These are phyloP conservation scores for Tenthredo amoena DNA, from an alignment of 2,888 invertebrate species.

Conservation along the genomic window DNA sequence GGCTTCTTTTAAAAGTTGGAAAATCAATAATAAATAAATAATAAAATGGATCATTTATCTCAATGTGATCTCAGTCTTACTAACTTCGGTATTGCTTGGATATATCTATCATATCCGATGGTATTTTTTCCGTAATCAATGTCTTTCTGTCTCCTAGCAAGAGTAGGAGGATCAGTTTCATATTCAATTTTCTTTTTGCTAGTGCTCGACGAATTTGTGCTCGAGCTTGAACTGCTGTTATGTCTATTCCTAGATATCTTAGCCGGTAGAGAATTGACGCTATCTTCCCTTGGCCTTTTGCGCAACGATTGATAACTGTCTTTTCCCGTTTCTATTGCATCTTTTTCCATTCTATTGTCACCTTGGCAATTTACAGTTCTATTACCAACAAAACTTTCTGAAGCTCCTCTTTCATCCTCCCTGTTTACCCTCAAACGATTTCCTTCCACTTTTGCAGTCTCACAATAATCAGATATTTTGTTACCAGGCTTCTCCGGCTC, in stretches of 20 bases:
- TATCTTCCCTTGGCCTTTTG: slow-evolving; percentile 68
- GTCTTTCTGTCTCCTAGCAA: slow-evolving; percentile 93
- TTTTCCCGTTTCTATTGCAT: slow-evolving; percentile 54
- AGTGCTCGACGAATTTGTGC: slow-evolving; percentile 68
- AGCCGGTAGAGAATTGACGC: slow-evolving; percentile 58
- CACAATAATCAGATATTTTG: slow-evolving; percentile 46
- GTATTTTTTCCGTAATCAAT: slow-evolving; percentile 98
- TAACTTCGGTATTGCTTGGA: slow-evolving; percentile 85
- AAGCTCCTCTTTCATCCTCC: slow-evolving; percentile 40
- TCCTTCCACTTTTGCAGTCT: slow-evolving; percentile 42
- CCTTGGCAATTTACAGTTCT: slow-evolving; percentile 49
- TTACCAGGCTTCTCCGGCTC: slow-evolving; percentile 52
- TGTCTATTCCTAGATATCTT: slow-evolving; percentile 68
- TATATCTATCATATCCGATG: slow-evolving; percentile 90
- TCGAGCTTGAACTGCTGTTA: slow-evolving; percentile 72
- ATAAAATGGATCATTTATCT: background rate
- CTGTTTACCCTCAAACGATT: slow-evolving; percentile 55
- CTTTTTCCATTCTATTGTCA: slow-evolving; percentile 1
- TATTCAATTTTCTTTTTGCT: slow-evolving; percentile 73
- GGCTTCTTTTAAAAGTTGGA: background rate
- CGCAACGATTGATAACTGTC: slow-evolving; percentile 57
- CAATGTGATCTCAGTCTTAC: slow-evolving; percentile 63
- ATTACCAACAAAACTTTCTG: slow-evolving; percentile 7
- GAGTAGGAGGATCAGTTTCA: slow-evolving; percentile 86
- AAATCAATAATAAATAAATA: slow-evolving; percentile 37